A percentile compares a stretch with the other conserved stretches of the same genome.
Evolutionary conservation across 1,140 invertebrate species (phyloP).

Genomic region (Wasmannia auropunctata): DNA sequence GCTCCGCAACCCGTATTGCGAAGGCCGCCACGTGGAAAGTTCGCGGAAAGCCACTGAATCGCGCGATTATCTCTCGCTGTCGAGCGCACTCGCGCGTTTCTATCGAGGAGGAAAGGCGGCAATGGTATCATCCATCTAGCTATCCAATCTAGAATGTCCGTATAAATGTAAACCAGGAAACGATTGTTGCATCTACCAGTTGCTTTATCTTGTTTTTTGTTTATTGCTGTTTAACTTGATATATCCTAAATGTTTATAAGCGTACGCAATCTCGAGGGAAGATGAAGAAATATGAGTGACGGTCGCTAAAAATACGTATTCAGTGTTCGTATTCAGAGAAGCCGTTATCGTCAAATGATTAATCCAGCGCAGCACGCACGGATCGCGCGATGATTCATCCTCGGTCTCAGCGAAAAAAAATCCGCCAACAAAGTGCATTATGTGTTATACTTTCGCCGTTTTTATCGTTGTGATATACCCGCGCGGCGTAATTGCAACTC

Average conservation of each 20-base stretch:
- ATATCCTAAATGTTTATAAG: background rate
- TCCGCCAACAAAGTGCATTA: background rate
- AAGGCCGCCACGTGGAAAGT: slow-evolving; percentile 45
- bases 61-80: slow-evolving; percentile 21
- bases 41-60: slow-evolving; percentile 44
- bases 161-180: slow-evolving; percentile 4
- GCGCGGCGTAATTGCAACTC: slow-evolving; percentile 5
- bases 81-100: slow-evolving; percentile 32
- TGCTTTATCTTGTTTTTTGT: background rate
- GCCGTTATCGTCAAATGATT: background rate
- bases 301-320: background rate
- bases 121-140: background rate
- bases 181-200: background rate
- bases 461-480: slow-evolving; percentile 14
- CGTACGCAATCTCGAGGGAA: background rate
- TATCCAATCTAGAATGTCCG: background rate
- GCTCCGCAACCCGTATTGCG: slow-evolving; percentile 7
- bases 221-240: background rate
- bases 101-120: slow-evolving; percentile 43
- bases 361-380: background rate
- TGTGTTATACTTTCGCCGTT: slow-evolving; percentile 6
- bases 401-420: slow-evolving; percentile 17
- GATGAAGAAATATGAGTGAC: background rate
- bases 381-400: background rate
- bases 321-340: background rate